Evolutionary conservation across 2,888 invertebrate species (phyloP), one percentile per base, ranked within the genome.

Genomic region (Eulithis prunata): DNA sequence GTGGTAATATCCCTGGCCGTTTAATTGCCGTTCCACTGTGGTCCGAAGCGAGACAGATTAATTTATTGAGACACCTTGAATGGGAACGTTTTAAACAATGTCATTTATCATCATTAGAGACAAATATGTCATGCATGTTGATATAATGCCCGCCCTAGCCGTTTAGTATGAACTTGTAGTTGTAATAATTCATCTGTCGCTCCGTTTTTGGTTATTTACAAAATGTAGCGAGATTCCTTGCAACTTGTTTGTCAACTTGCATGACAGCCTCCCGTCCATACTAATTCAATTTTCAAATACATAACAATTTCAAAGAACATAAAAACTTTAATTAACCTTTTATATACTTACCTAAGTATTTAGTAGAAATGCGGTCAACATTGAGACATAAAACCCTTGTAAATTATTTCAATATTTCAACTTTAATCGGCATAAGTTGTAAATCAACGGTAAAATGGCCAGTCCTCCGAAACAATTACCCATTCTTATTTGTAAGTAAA

Each of bases 21-120:
- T 90, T 93, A 93, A 93, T 93, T 93, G 88, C 89, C 87, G 80
- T 85, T 82, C 82, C 86, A 84, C 85, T 86, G 83, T 85, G 85
- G 85, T 87, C 87, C 83, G 88, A 88, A 90, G 87, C 85, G 77
- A 74, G 79, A 77, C 80, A 81, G 86, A 88, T 86, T 89, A 91
- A 93, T 91, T 90, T 92, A 91, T 91, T 84, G 83, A 84, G 88
- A 88, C 89, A 89, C 88, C 86, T 86, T 84, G 83, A 79, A 87
- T 87, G 81, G 80, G 76, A 80, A 80, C 80, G 81, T 88, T 89
- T 87, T 85, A 83, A 86, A 87, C 77, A 73, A 80, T 77, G 73
- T 71, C 68, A 86, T 90, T 84, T 88, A 88, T 90, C 88, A 88
- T 90, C 87, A 87, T 90, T 91, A 89, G 82, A 79, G 78, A 84